Evolutionary conservation across 2,797 vertebrate species (phyloP).

Genomic region (Phrynocephalus vlangalii): DNA sequence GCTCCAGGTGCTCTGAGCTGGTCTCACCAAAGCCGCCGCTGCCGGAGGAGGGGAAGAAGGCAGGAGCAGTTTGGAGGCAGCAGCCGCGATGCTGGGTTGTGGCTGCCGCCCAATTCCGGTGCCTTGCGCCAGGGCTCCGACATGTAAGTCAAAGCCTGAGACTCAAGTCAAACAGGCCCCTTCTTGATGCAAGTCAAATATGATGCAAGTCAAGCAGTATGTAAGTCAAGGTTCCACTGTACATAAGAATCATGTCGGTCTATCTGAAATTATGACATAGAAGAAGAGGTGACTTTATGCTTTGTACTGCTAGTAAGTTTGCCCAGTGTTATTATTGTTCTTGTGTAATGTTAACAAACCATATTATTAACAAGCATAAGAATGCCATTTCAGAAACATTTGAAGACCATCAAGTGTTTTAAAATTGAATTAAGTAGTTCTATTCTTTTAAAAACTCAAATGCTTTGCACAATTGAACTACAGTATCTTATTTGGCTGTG

Average conservation of each 20-base stretch:
- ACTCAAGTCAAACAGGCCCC: too few species aligned
- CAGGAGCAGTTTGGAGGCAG: too few species aligned
- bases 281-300: conserved; percentile 42
- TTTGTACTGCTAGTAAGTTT: conserved; percentile 29
- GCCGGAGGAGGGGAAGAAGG: too few species aligned
- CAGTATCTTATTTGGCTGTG: neutral
- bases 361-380: conserved; percentile 2
- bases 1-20: too few species aligned
- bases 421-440: neutral
- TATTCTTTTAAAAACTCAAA: neutral
- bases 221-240: too few species aligned
- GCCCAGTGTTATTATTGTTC: conserved; percentile 25
- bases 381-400: neutral
- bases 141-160: too few species aligned
- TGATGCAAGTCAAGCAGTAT: too few species aligned
- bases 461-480: neutral
- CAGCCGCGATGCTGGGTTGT: too few species aligned
- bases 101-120: too few species aligned
- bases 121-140: too few species aligned
- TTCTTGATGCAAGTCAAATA: too few species aligned
- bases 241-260: neutral
- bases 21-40: too few species aligned
- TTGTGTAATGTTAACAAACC: conserved; percentile 10
- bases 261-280: conserved; percentile 8
- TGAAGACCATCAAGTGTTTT: neutral